These are phyloP conservation scores for Escarpia spicata DNA, from an alignment of 2,888 invertebrate genomes.

Conservation along the genomic window DNA sequence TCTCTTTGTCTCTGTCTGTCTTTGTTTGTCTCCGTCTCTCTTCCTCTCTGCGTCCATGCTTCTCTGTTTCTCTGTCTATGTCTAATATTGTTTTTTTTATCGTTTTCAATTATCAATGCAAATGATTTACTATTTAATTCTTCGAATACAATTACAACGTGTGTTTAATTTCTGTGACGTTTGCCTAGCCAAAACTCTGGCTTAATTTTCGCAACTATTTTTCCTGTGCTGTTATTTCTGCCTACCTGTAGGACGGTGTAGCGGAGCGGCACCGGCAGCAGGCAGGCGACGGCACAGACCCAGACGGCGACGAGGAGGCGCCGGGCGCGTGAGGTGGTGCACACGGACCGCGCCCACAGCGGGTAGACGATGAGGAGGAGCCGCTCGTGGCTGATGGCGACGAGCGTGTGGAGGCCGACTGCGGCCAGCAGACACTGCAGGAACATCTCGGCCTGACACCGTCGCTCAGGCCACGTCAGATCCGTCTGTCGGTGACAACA, in stretches of 20 bases:
- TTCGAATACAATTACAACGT: too few species aligned
- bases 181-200: too few species aligned
- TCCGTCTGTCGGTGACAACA: neutral
- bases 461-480: neutral
- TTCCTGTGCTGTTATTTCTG: too few species aligned
- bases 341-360: constrained; percentile 67
- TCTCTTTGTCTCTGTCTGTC: too few species aligned
- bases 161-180: too few species aligned
- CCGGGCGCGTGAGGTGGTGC: constrained; percentile 67
- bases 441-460: constrained; percentile 26
- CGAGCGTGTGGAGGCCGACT: constrained; percentile 38
- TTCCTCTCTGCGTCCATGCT: neutral
- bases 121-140: too few species aligned
- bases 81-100: too few species aligned
- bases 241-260: constrained; percentile 21
- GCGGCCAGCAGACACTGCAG: constrained; percentile 31
- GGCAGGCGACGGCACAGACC: constrained; percentile 59
- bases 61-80: neutral
- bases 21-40: neutral
- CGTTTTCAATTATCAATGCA: too few species aligned
- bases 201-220: too few species aligned
- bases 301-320: constrained; percentile 66
- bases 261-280: constrained; percentile 32
- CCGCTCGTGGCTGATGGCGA: constrained; percentile 35
- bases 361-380: constrained; percentile 67